These are phyloP conservation scores for Potamilus streckersoni DNA, from an alignment of 1,140 invertebrate genomes.

Conservation along the genomic window DNA sequence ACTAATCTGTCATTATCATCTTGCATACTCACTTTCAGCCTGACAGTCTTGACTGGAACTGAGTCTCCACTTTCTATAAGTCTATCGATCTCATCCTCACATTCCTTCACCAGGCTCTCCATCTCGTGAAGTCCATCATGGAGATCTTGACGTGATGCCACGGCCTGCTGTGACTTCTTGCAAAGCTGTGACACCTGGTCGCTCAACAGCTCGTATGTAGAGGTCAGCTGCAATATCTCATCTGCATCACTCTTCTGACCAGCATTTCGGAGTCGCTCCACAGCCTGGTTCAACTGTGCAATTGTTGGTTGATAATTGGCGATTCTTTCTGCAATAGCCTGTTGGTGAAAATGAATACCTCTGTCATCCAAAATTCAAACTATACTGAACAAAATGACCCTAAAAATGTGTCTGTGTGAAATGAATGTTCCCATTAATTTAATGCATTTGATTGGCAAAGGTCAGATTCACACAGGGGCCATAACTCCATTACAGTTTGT, in stretches of 20 bases:
- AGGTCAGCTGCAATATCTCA: constrained; percentile 77
- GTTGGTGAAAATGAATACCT: background rate
- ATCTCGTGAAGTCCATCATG: constrained; percentile 87
- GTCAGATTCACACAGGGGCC: too few relatives aligned
- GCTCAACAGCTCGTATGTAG: constrained; percentile 83
- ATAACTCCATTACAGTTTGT: too few relatives aligned
- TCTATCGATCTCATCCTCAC: constrained; percentile 85
- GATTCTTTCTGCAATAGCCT: constrained; percentile 50
- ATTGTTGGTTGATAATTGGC: constrained; percentile 44
- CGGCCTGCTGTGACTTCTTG: constrained; percentile 74
- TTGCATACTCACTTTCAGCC: constrained; percentile 71
- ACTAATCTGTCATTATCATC: too few relatives aligned
- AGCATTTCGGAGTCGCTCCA: constrained; percentile 42
- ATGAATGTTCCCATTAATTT: too few relatives aligned
- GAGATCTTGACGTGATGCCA: constrained; percentile 87
- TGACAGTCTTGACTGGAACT: constrained; percentile 87
- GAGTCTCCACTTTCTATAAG: constrained; percentile 85
- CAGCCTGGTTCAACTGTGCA: constrained; percentile 44
- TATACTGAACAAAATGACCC: too few relatives aligned
- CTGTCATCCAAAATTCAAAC: too few relatives aligned
- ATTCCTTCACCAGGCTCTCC: constrained; percentile 86
- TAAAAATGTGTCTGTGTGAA: too few relatives aligned
- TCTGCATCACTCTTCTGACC: constrained; percentile 60
- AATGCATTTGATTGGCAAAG: too few relatives aligned
- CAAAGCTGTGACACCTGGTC: constrained; percentile 69